Evolutionary conservation across 2,113 vertebrate species (phyloP).

Genomic region (Sigmodon hispidus): DNA sequence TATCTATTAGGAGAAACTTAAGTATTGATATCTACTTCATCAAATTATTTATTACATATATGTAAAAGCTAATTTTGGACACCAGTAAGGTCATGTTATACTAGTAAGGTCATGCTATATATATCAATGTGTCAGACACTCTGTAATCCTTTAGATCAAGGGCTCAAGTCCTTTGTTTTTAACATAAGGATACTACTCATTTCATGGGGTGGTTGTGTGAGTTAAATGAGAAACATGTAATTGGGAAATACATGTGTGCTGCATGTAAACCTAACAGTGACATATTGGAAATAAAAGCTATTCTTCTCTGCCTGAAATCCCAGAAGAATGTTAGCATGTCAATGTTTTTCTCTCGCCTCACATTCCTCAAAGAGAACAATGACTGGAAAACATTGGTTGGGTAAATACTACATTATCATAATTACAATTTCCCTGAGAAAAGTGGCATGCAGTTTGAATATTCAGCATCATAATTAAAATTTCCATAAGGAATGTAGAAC

Average conservation of each 20-base stretch:
- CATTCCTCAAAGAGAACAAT: conserved; percentile 72
- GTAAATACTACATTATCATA: conserved; percentile 77
- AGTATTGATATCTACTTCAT: neutral
- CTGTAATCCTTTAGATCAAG: neutral
- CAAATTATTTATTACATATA: neutral
- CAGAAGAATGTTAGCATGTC: conserved; percentile 51
- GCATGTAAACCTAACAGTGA: neutral
- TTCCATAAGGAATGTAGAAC: conserved; percentile 68
- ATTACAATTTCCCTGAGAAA: conserved; percentile 75
- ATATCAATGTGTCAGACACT: neutral
- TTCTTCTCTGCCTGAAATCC: neutral
- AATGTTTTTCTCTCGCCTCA: conserved; percentile 58
- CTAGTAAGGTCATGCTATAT: neutral
- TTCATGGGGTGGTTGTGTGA: neutral
- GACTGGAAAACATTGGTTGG: conserved; percentile 60
- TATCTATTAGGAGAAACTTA: conserved; percentile 29
- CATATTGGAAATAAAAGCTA: neutral
- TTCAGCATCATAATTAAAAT: conserved; percentile 65
- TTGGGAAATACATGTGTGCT: neutral
- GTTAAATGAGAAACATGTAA: neutral
- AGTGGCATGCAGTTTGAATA: conserved; percentile 69
- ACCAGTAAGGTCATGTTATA: neutral
- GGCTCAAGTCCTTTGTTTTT: neutral
- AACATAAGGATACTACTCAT: conserved; percentile 15
- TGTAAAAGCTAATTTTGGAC: neutral